A percentile compares a stretch with the other conserved stretches of the same genome.
These are phyloP conservation scores for Aethes cnicana DNA, from an alignment of 2,888 invertebrate species.

Conservation along the genomic window DNA sequence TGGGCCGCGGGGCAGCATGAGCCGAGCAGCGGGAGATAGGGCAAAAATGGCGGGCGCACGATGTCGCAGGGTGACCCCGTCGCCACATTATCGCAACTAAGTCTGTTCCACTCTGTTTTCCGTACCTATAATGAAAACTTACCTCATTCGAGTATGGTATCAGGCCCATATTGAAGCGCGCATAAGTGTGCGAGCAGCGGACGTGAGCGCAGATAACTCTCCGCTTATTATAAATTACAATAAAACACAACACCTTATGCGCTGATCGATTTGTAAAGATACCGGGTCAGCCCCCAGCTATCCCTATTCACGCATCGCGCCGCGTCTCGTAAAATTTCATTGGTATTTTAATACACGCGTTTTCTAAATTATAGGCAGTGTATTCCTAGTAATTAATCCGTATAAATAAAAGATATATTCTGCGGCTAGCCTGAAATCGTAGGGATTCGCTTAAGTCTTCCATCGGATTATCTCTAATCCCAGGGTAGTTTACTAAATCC, in stretches of 20 bases:
- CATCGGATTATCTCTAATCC: conserved; percentile 58
- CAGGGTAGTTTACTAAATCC: conserved; percentile 57
- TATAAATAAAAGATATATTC: conserved; percentile 34
- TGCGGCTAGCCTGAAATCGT: conserved; percentile 50
- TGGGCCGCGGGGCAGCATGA: conserved; percentile 45
- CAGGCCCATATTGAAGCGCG: too few species aligned
- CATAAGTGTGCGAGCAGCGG: conserved; percentile 55
- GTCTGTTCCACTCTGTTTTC: conserved; percentile 32
- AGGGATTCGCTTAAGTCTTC: conserved; percentile 44
- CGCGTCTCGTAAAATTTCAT: conserved; percentile 54
- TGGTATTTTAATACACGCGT: conserved; percentile 49
- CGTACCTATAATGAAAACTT: too few species aligned
- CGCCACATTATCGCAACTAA: conserved; percentile 52
- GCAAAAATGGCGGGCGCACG: conserved; percentile 68
- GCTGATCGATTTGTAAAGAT: conserved; percentile 62
- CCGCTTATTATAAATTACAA: conserved; percentile 64
- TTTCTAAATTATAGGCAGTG: conserved; percentile 32
- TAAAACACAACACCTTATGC: conserved; percentile 44
- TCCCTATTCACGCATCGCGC: conserved; percentile 38
- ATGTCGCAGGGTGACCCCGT: conserved; percentile 57
- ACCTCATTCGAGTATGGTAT: too few species aligned
- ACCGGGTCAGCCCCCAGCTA: conserved; percentile 50
- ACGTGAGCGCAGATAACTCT: conserved; percentile 45
- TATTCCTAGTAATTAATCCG: conserved; percentile 40
- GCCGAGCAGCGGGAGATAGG: conserved; percentile 57